Evolutionary conservation across 2,888 invertebrate species (phyloP).

Genomic region (Lamproptera curius): DNA sequence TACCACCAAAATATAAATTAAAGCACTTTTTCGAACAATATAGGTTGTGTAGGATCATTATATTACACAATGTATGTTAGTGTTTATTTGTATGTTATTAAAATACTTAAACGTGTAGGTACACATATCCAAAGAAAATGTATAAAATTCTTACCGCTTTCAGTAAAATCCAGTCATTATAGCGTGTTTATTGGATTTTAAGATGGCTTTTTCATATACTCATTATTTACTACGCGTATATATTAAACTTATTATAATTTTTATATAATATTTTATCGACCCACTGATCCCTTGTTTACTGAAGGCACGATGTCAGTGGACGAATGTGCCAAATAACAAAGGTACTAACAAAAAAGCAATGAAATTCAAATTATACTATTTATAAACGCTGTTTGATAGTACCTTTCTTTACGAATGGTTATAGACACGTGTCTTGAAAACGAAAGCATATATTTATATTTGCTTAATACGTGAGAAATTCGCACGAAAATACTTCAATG

Average conservation of each 20-base stretch:
- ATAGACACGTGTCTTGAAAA: constrained; percentile 11
- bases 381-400: constrained; percentile 16
- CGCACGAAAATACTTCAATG: constrained; percentile 46
- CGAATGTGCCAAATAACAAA: constrained; percentile 49
- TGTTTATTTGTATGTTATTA: neutral
- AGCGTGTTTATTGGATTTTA: constrained; percentile 3
- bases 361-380: neutral
- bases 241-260: constrained; percentile 27
- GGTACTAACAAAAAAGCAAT: constrained; percentile 23
- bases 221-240: neutral
- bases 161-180: constrained; percentile 8
- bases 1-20: neutral
- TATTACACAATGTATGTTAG: no score
- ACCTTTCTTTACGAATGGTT: constrained; percentile 15
- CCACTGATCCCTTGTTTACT: constrained; percentile 47
- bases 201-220: constrained; percentile 6
- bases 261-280: constrained; percentile 45
- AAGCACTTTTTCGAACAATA: neutral
- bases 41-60: no score
- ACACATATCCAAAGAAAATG: constrained; percentile 25
- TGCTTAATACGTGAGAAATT: constrained; percentile 5
- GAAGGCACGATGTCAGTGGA: constrained; percentile 55
- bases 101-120: constrained; percentile 6
- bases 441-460: constrained; percentile 1
- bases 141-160: constrained; percentile 3